Evolutionary conservation across 2,797 vertebrate genomes (phyloP), one percentile per base, ranked within the genome.

Genomic region (Rhadinocentrus ornatus): DNA sequence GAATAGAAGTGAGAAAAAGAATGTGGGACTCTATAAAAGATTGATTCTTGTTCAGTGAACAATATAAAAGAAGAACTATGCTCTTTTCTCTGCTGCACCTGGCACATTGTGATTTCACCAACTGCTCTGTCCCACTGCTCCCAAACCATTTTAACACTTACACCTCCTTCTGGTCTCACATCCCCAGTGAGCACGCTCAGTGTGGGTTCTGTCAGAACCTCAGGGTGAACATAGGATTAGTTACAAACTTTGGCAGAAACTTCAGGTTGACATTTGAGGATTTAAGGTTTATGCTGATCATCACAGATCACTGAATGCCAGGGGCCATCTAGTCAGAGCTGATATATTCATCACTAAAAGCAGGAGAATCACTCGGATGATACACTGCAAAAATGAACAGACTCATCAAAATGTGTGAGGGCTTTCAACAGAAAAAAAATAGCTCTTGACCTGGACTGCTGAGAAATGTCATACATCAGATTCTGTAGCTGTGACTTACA

Each of bases 261-360:
- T 80, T 66, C 35, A 73, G 69, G 67, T 62, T 83, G 85, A 78
- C 83, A 84, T 88, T 85, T 81, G 80, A 71, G 82, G 84, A 79
- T 87, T 84, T 86, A 74, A 76, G 75, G 84, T 86, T 85, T 75
- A 73, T 72, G 81, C 80, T 78, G 81, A 87, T 90, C 73, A 87
- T 84, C 56, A 62, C 85, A 83, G 82, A 88, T 87, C 77, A 82
- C 72, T 86, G 85, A 89, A 87, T 86, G 85, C 86, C 86, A 88
- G 76, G 63, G 76, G 68, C 71, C 57, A 70, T 84, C 85, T 88
- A 81, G 75, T 84, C 84, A 62, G 63, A 71, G 73, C 74, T 84
- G 84, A 89, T 87, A 77, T 83, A 86, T 87, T 88, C 84, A 73
- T 85, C 66, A 65, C 71, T 74, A 74, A 68, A 68, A 78, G 71